These are phyloP conservation scores for Diogma glabrata DNA, from an alignment of 2,888 invertebrate species.

Conservation along the genomic window DNA sequence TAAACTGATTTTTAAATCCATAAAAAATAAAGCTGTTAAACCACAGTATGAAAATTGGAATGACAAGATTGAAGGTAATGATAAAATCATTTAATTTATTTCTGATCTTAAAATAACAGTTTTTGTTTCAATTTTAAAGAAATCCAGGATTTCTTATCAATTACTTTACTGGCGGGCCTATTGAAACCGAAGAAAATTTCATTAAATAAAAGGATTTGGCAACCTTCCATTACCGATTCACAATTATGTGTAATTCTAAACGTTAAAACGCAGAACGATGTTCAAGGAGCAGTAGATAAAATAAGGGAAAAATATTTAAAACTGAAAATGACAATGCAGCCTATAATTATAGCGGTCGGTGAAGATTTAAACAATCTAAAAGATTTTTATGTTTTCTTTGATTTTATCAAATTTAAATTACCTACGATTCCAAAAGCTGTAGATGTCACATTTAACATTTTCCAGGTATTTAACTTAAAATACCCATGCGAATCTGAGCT, in stretches of 20 bases:
- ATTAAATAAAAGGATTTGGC: not conserved
- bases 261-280: not conserved
- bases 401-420: not conserved
- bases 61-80: not conserved
- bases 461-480: not conserved
- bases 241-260: not conserved
- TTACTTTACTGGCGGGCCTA: not conserved
- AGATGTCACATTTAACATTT: not conserved
- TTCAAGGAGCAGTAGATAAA: not conserved
- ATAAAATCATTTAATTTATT: not conserved
- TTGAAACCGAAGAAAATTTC: not conserved
- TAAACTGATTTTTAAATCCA: not conserved
- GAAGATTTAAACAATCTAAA: not conserved
- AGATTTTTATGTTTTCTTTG: not conserved
- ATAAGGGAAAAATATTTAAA: not conserved
- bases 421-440: not conserved
- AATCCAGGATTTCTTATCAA: not conserved
- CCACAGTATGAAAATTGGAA: not conserved
- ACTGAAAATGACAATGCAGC: not conserved
- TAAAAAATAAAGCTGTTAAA: slow-evolving; percentile 1
- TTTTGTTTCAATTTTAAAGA: not conserved
- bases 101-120: not conserved
- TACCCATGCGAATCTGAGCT: not conserved
- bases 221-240: not conserved
- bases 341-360: not conserved